These are phyloP conservation scores for Tachycineta bicolor DNA, from an alignment of 2,113 vertebrate genomes.

Conservation along the genomic window DNA sequence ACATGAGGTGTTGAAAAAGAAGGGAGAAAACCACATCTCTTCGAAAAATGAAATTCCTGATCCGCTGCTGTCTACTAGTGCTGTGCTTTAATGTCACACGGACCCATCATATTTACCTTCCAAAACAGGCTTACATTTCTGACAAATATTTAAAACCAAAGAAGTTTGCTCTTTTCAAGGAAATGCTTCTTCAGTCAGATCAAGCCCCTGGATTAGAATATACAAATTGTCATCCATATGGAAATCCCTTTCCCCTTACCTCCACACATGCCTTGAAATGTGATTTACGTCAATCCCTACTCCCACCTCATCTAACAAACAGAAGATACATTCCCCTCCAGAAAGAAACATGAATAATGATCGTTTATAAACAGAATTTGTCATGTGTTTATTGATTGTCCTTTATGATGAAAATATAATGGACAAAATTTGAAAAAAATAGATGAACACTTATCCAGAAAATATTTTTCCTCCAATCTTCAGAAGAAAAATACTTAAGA, in stretches of 20 bases:
- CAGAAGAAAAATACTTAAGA: neutral
- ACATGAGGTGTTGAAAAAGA: neutral
- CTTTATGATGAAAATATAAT: neutral
- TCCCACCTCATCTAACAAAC: slow-evolving; percentile 31
- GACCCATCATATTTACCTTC: neutral
- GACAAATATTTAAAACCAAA: neutral
- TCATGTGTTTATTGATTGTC: neutral
- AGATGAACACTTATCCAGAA: rapidly evolving
- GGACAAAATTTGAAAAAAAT: neutral
- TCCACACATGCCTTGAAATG: slow-evolving; percentile 30
- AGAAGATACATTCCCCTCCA: neutral
- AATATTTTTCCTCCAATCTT: neutral
- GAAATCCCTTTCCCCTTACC: slow-evolving; percentile 24
- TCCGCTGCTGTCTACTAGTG: neutral
- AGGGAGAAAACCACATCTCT: neutral
- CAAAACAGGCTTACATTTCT: neutral
- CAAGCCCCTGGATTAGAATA: slow-evolving; percentile 12
- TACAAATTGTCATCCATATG: slow-evolving; percentile 16
- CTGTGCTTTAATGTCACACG: neutral
- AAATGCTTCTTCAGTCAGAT: neutral
- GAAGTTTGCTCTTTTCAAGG: neutral
- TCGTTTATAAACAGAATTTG: neutral
- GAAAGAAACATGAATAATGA: slow-evolving; percentile 8
- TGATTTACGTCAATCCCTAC: slow-evolving; percentile 12
- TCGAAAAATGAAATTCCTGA: neutral